These are phyloP conservation scores for Upupa epops DNA, from an alignment of 2,113 vertebrate genomes.

Conservation along the genomic window DNA sequence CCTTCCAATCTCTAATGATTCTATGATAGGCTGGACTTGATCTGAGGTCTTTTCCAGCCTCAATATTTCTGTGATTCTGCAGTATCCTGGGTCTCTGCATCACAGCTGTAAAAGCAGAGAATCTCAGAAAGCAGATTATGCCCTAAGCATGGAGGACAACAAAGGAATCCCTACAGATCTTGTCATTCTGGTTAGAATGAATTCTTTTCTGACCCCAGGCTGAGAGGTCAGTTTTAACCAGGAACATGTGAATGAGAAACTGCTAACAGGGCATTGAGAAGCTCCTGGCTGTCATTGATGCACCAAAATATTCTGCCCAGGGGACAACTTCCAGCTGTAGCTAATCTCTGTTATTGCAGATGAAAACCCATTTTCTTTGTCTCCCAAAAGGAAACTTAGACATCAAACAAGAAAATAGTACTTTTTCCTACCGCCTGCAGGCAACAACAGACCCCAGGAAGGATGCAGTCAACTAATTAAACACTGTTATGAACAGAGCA, in stretches of 20 bases:
- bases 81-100: not conserved
- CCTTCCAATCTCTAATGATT: too few relatives aligned
- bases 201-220: not conserved
- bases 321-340: not conserved
- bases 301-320: not conserved
- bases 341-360: not conserved
- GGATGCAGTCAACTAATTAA: slow-evolving; percentile 1
- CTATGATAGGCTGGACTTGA: too few relatives aligned
- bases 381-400: slow-evolving; percentile 2
- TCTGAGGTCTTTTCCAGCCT: too few relatives aligned
- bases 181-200: not conserved
- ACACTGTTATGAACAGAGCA: not conserved
- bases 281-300: not conserved
- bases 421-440: not conserved
- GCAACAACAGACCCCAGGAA: not conserved
- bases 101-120: not conserved
- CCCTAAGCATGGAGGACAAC: not conserved
- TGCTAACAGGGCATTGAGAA: not conserved
- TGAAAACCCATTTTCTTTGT: slow-evolving; percentile 11
- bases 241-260: not conserved
- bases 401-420: not conserved
- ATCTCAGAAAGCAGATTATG: not conserved
- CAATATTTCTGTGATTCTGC: too few relatives aligned
- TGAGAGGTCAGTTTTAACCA: not conserved
- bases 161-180: not conserved